A percentile compares a stretch with the other conserved stretches of the same genome.
phyloP scores from a whole-genome alignment of 2,888 invertebrate species.

The Hyposoter dolosus region DNA sequence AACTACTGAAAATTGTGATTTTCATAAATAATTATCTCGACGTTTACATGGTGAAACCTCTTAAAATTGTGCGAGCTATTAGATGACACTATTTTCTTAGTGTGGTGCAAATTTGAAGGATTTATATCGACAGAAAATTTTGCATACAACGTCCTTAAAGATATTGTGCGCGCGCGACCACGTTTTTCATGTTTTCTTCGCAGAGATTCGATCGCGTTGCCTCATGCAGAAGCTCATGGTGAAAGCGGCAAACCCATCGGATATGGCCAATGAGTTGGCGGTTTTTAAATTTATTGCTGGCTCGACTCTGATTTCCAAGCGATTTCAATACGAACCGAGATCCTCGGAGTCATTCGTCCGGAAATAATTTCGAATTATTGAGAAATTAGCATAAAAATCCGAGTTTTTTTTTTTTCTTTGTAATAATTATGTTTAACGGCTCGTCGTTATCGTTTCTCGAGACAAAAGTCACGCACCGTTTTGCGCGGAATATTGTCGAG shows the following conservation, averaged over 20 bases:
- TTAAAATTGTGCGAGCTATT: no score
- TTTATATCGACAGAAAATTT: no score
- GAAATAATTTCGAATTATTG: slow-evolving; percentile 1
- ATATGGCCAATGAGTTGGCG: slow-evolving; percentile 12
- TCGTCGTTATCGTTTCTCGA: not conserved
- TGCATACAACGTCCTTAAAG: not conserved
- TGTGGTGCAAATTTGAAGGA: no score
- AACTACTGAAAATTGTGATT: no score
- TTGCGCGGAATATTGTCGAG: not conserved
- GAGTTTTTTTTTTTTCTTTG: slow-evolving; percentile 5
- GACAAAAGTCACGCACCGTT: not conserved
- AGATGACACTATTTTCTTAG: no score
- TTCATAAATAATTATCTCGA: no score
- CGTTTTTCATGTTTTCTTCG: slow-evolving; percentile 29
- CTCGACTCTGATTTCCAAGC: slow-evolving; percentile 3
- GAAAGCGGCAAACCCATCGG: slow-evolving; percentile 41
- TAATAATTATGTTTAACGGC: slow-evolving; percentile 2
- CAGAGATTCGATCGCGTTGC: slow-evolving; percentile 51
- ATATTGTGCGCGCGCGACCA: slow-evolving; percentile 19
- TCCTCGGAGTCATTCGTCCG: slow-evolving; percentile 8
- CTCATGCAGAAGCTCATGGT: slow-evolving; percentile 31
- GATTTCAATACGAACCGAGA: not conserved
- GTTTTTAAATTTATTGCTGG: not conserved
- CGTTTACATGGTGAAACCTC: no score
- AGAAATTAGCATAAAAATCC: not conserved